Percentiles rank a stretch among this genome's conserved stretches.
Conservation (phyloP, 2,888 invertebrate genomes). For the Drosophila lutescens region DNA sequence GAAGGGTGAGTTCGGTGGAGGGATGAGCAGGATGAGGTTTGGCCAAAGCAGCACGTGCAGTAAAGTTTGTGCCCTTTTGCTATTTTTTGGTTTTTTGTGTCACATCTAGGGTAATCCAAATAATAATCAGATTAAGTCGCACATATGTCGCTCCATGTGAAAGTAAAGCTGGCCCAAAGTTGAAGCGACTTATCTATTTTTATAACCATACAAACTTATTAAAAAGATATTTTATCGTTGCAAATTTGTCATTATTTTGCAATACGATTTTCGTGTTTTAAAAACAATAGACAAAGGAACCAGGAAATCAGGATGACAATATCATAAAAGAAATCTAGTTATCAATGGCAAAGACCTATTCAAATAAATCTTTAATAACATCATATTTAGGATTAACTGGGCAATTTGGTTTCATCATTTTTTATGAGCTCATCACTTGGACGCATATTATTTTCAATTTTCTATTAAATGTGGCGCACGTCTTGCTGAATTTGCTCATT, state of each 20-base stretch:
- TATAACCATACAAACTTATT: background rate
- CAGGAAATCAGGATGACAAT: too few relatives aligned
- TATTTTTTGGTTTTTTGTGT: slow-evolving; percentile 15
- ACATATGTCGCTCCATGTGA: slow-evolving; percentile 35
- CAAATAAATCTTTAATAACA: too few relatives aligned
- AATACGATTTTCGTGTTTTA: too few relatives aligned
- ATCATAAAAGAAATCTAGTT: too few relatives aligned
- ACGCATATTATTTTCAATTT: slow-evolving; percentile 64
- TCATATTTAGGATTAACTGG: background rate
- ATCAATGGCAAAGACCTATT: too few relatives aligned
- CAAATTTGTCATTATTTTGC: too few relatives aligned
- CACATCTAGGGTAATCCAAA: slow-evolving; percentile 48
- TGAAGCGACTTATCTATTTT: background rate
- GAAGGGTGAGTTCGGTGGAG: slow-evolving; percentile 2
- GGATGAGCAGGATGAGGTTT: background rate
- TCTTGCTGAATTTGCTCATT: slow-evolving; percentile 78
- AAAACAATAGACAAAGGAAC: too few relatives aligned
- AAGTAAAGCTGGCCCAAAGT: background rate
- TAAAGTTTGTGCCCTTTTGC: slow-evolving; percentile 38
- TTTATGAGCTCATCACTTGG: slow-evolving; percentile 38
- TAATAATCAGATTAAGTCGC: slow-evolving; percentile 57
- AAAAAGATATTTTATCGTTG: background rate
- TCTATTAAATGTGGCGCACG: slow-evolving; percentile 75
- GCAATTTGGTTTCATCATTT: slow-evolving; percentile 20
- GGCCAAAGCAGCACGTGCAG: slow-evolving; percentile 59